Base-by-base conservation (phyloP, 1,140 invertebrate species). In the Antheraea pernyi region DNA sequence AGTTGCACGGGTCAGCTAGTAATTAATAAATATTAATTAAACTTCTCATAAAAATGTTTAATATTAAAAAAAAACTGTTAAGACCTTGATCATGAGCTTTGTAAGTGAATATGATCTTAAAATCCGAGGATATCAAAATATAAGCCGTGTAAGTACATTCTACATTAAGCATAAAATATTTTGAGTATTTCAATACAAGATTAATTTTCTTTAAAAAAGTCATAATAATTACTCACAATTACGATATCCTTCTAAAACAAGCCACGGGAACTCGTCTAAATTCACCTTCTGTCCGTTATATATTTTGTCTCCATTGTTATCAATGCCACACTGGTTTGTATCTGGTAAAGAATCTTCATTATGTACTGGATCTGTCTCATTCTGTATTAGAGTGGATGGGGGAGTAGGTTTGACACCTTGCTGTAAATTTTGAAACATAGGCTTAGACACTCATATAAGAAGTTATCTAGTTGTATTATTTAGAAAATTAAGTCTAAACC, bases 181-280 rank as follows among this genome's bases (percentile, higher is more conserved):
- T n/a, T n/a, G n/a, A n/a, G n/a, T n/a, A n/a, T n/a, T 30, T 30
- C 22, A 30, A 4, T 30, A 30, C 22, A 30, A 30, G 22, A 30
- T 30, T 30, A 30, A 2, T 30, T 30, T 30, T 30, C 22, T 30
- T n/a, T n/a, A n/a, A n/a, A 30, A 30, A 30, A 53, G 16, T 13
- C 16, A 53, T 53, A 16, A 53, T 53, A 13, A 59, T 0, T 59
- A 82, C 87, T 82, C 79, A 91, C 90, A 64, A 77, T 89, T 94
- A 59, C 79, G 74, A 67, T 95, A 95, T 80, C 94, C 94, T 42
- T 96, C 72, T 0, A 96, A 81, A 0, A 93, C 93, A 95, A 96
- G 95, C 95, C 95, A 96, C 0, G 95, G 95, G 75, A 94, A 96
- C 77, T 96, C 95, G 62, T 95, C 95, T 9, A 96, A 88, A 5